Evolutionary conservation across 2,888 invertebrate genomes (phyloP).

Genomic region (Eilema sororculum): DNA sequence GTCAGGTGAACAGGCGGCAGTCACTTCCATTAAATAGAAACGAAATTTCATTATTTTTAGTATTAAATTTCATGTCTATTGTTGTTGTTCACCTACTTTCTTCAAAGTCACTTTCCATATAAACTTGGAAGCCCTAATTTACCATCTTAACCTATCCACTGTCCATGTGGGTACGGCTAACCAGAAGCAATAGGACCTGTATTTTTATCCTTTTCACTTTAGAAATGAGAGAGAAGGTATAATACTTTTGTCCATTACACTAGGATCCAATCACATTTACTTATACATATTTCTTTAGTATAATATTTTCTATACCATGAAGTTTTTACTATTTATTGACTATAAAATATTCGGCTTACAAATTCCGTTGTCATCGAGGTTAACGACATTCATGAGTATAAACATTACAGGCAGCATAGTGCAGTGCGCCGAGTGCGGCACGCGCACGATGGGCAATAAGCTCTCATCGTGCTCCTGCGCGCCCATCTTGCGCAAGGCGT

Average conservation of each 20-base stretch:
- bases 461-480: conserved; percentile 98
- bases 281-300: background rate
- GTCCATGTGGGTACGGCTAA: no score
- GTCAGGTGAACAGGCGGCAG: no score
- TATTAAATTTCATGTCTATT: background rate
- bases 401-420: conserved; percentile 83
- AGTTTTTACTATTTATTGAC: background rate
- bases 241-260: no score
- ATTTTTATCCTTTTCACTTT: no score
- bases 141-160: no score
- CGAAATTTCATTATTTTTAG: background rate
- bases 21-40: no score
- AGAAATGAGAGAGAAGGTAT: no score
- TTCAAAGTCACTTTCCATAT: background rate
- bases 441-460: conserved; percentile 97
- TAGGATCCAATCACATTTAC: background rate
- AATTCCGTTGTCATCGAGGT: background rate
- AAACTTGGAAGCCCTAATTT: background rate
- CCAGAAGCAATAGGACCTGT: no score
- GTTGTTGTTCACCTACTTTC: background rate
- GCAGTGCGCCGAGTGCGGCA: conserved; percentile 86
- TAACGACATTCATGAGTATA: conserved; percentile 10
- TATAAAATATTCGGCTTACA: background rate
- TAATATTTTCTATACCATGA: background rate
- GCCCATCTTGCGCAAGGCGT: conserved; percentile 97